Base-by-base conservation (phyloP, 1,140 invertebrate genomes). In the Hypothenemus hampei region DNA sequence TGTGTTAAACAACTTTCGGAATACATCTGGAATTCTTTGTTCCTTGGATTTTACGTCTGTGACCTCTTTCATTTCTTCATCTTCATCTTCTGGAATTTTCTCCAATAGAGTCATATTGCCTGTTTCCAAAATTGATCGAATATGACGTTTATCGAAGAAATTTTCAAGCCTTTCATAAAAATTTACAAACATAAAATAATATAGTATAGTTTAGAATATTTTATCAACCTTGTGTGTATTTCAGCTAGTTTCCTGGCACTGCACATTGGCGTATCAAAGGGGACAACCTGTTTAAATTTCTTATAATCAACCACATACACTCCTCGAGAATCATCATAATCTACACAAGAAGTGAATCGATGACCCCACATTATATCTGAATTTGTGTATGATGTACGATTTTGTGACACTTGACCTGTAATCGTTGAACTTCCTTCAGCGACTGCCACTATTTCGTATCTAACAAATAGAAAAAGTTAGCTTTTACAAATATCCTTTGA, bases 251-350 rank as follows among this genome's bases (percentile, higher is more conserved):
- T 60, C 50, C 63, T 53, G 3, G 91, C 92, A 62, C 89, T 93
- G 73, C 91, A 97, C 4, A 91, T 78, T 0, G 94, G 93, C 0
- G 92, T 96, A 63, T 94, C 90, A 36, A 97, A 89, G 66, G 92
- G 88, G 26, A 84, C 84, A 1, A 92, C 94, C 61, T 86, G 87
- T 66, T 98, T 91, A 73, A 98, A 98, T 61, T 91, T 82, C 7
- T 85, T 89, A 69, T 64, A 61, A 33, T 67, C 60, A 13, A 69
- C 60, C 10, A 68, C 41, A 26, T 59, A 65, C 3, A 36, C 46
- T 21, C 50, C 31, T 33, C 48, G 43, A 0, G 26, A n/a, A 13
- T 58, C 49, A 23, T 68, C 62, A 41, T 62, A 67, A 13, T 59
- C 45, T 1, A 66, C 59, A 39, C 68, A 69, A 1, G 59, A 57